A percentile compares a stretch with the other conserved stretches of the same genome.
Conservation (phyloP, 2,797 vertebrate genomes). For the Coreius guichenoti region DNA sequence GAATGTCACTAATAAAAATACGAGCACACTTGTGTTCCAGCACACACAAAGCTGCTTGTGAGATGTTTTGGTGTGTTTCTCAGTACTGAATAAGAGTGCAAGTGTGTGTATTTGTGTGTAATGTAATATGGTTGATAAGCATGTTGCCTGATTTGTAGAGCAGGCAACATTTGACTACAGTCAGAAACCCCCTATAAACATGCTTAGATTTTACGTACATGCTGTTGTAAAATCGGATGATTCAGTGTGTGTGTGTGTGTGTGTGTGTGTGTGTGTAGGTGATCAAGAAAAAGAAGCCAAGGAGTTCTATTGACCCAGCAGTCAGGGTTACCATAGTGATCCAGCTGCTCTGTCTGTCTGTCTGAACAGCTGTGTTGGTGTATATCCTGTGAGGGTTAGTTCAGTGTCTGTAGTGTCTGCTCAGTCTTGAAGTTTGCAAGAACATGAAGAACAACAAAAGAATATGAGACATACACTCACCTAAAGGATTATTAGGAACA, state of each 20-base stretch:
- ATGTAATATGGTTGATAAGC: background rate
- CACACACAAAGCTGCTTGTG: background rate
- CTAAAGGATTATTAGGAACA: too few species aligned
- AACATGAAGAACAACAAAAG: background rate
- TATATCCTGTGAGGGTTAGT: constrained; percentile 5
- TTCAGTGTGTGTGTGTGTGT: constrained; percentile 20
- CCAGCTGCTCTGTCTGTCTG: constrained; percentile 46
- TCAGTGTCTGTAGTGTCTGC: background rate
- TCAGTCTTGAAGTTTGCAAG: constrained; percentile 2
- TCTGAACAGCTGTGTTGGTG: constrained; percentile 41
- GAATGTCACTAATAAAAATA: constrained; percentile 1
- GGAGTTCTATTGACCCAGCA: constrained; percentile 59
- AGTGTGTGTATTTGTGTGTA: background rate
- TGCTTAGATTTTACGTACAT: background rate
- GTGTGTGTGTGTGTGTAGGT: constrained; percentile 18
- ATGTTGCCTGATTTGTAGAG: background rate
- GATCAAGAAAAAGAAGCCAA: constrained; percentile 56
- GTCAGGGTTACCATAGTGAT: constrained; percentile 65
- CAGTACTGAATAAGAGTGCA: background rate
- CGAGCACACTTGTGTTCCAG: background rate
- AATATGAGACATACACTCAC: background rate
- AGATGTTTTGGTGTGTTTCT: background rate
- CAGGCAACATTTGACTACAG: background rate
- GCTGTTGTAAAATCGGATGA: background rate
- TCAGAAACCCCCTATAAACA: background rate